Evolutionary conservation across 1,140 invertebrate species (phyloP), one percentile per base, ranked within the genome.

Genomic region (Drosophila ficusphila): DNA sequence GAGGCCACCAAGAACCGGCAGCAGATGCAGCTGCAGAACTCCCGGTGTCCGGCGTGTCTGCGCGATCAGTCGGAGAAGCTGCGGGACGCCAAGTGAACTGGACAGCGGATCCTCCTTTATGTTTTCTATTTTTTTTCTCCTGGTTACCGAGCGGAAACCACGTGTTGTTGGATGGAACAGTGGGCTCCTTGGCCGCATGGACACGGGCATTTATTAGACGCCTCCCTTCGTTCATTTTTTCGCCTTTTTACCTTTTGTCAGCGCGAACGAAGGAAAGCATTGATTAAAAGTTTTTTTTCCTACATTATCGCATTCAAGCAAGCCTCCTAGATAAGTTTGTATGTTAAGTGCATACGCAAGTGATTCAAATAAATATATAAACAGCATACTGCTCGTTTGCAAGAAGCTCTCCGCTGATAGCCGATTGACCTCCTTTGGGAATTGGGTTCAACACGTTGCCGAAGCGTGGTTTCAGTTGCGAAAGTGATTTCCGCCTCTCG

Each of bases 1-100:
- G 74, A 73, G 25, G 29, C 39, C 7, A 48, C 36, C 14, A 79
- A 79, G 18, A 56, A 39, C 18, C 53, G 21, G 2, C 12, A 47
- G 7, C 12, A 39, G 11, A n/a, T 47, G 12, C 61, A 51, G 8
- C 4, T 19, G 5, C 60, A 79, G 23, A 51, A 39, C 9, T 60
- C 12, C 0, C 77, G 72, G 2, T 82, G 78, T 27, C 68, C 74
- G 5, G 29, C 34, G 11, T 82, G 78, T 14, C 8, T 58, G 38
- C 46, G 61, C 3, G 60, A 48, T 4, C 39, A 65, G 5, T 1
- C 9, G 9, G 39, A 44, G 0, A 61, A 61, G 14, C n/a, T 8
- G 23, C 23, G 39, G 0, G 29, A 47, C 2, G 8, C 16, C 7
- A 46, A 61, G 31, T 64, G 16, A 61, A 18, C 6, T 1, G 25